Conservation (phyloP, 2,797 vertebrate genomes). For the Todus mexicanus region DNA sequence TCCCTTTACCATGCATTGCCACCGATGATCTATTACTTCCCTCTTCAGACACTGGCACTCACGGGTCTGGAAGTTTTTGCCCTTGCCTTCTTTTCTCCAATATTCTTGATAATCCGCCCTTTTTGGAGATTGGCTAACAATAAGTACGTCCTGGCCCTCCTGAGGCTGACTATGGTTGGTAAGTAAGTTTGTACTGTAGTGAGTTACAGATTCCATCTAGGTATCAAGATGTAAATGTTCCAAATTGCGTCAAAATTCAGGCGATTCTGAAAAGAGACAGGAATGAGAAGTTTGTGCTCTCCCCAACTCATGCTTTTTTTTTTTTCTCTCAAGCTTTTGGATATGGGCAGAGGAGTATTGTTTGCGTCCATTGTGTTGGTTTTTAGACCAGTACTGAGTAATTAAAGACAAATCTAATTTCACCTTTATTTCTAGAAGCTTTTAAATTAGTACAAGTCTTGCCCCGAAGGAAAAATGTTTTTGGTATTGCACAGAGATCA, state of each 20-base stretch:
- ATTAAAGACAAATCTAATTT: neutral
- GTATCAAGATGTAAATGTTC: neutral
- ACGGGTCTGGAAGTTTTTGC: slow-evolving; percentile 69
- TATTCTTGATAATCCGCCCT: slow-evolving; percentile 42
- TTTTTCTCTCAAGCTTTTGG: neutral
- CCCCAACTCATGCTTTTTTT: neutral
- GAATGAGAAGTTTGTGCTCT: neutral
- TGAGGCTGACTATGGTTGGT: slow-evolving; percentile 69
- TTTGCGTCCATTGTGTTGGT: neutral
- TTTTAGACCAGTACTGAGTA: neutral
- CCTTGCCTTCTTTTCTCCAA: slow-evolving; percentile 60
- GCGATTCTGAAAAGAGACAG: neutral
- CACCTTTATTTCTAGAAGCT: neutral
- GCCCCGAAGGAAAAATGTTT: neutral
- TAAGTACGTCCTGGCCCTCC: slow-evolving; percentile 53
- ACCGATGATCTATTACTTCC: slow-evolving; percentile 77
- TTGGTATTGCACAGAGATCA: neutral
- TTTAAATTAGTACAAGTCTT: neutral
- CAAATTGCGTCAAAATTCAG: neutral
- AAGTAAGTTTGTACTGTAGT: slow-evolving; percentile 29
- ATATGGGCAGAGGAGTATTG: neutral
- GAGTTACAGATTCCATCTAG: neutral
- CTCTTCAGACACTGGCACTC: slow-evolving; percentile 73
- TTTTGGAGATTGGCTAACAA: slow-evolving; percentile 69
- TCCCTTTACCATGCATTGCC: slow-evolving; percentile 73